These are phyloP conservation scores for Monochamus alternatus DNA, from an alignment of 2,888 invertebrate genomes.

Conservation along the genomic window DNA sequence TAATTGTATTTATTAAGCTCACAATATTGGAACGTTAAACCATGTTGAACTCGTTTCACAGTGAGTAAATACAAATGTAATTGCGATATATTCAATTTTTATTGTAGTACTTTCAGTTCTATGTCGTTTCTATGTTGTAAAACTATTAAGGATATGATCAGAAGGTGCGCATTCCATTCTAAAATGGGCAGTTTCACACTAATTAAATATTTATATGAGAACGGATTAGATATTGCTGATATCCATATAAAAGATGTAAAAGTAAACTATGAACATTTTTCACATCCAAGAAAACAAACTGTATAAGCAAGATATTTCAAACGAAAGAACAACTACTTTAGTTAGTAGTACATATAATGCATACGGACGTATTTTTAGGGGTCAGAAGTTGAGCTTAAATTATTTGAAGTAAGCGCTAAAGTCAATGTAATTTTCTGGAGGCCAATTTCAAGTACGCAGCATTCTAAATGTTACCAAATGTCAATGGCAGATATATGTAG, in stretches of 20 bases:
- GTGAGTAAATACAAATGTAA: slow-evolving; percentile 27
- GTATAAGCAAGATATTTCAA: no score
- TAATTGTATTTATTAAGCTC: slow-evolving; percentile 22
- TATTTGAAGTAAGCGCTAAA: neutral
- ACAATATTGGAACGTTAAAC: slow-evolving; percentile 22
- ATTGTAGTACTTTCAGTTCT: slow-evolving; percentile 12
- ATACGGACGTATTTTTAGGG: neutral
- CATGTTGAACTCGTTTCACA: slow-evolving; percentile 19
- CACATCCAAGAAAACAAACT: no score
- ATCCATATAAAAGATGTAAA: no score
- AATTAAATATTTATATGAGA: no score
- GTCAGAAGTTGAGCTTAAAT: neutral
- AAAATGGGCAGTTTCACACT: no score
- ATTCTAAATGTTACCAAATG: slow-evolving; percentile 5
- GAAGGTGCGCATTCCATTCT: no score
- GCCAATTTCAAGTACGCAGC: slow-evolving; percentile 1
- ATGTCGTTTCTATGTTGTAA: neutral
- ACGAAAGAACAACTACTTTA: no score
- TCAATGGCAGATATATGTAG: neutral
- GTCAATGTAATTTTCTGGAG: neutral
- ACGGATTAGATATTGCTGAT: no score
- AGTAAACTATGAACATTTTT: no score
- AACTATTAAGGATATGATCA: no score
- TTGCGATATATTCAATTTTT: slow-evolving; percentile 8
- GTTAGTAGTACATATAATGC: no score